Percentiles rank a stretch among this genome's conserved stretches.
These are phyloP conservation scores for Agrotis puta DNA, from an alignment of 2,888 invertebrate genomes.

Conservation along the genomic window DNA sequence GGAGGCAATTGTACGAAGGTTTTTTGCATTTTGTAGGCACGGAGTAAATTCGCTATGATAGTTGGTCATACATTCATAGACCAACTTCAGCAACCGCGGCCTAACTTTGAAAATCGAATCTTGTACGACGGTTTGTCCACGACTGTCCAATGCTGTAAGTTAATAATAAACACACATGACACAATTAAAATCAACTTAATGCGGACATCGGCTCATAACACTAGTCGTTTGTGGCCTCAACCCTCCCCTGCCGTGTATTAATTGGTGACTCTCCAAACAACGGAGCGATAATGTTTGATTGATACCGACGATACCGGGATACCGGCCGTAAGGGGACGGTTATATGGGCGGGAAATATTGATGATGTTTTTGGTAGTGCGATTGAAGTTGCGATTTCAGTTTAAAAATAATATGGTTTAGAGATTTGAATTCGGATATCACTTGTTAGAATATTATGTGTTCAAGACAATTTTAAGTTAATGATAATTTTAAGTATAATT, in stretches of 20 bases:
- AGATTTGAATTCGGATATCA: no score
- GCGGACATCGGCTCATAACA: slow-evolving; percentile 42
- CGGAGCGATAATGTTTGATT: slow-evolving; percentile 64
- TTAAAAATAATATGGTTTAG: no score
- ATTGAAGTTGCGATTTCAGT: background rate
- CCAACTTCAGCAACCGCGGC: no score
- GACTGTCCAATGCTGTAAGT: background rate
- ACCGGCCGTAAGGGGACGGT: slow-evolving; percentile 54
- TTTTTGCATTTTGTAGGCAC: no score
- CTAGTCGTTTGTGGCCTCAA: slow-evolving; percentile 40
- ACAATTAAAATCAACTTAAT: slow-evolving; percentile 45
- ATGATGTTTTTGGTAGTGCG: background rate
- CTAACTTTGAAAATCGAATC: no score
- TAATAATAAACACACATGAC: slow-evolving; percentile 16
- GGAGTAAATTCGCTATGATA: no score
- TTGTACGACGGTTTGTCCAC: no score
- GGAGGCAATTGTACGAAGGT: no score
- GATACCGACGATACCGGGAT: slow-evolving; percentile 52
- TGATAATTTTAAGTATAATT: no score
- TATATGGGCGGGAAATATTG: slow-evolving; percentile 25
- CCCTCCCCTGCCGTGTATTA: slow-evolving; percentile 61
- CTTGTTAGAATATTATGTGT: no score
- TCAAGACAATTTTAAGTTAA: no score
- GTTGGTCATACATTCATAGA: no score
- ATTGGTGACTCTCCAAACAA: slow-evolving; percentile 60